Conservation (phyloP, 1,140 invertebrate species). For the Drosophila pectinifera region DNA sequence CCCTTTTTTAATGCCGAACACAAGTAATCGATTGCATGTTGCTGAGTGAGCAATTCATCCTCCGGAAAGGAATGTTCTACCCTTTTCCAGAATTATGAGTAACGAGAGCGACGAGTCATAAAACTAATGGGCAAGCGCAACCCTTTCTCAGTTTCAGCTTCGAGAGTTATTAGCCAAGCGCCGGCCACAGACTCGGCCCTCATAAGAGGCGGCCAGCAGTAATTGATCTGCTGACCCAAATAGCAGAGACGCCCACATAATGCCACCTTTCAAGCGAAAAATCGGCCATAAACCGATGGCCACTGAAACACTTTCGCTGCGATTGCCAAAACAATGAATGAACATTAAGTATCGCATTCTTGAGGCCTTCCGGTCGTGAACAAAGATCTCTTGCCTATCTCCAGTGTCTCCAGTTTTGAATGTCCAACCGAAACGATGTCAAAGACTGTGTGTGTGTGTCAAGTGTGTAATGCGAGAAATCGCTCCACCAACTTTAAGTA, state of each 20-base stretch:
- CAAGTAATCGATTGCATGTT: constrained; percentile 1
- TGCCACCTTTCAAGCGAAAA: constrained; percentile 66
- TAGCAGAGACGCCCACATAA: constrained; percentile 63
- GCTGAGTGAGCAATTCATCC: not conserved
- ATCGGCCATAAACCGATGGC: constrained; percentile 9
- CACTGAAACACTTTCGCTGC: constrained; percentile 57
- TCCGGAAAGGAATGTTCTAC: constrained; percentile 4
- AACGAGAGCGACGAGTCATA: constrained; percentile 34
- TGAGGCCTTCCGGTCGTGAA: constrained; percentile 27
- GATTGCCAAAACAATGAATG: constrained; percentile 41
- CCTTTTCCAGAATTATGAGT: not conserved
- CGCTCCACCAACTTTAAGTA: constrained; percentile 3
- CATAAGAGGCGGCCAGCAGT: constrained; percentile 24
- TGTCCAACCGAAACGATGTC: constrained; percentile 15
- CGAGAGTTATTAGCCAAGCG: constrained; percentile 35
- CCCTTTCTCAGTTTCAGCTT: constrained; percentile 22
- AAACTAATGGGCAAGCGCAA: constrained; percentile 51
- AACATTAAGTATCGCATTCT: constrained; percentile 21
- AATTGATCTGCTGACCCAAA: constrained; percentile 54
- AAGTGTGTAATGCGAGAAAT: constrained; percentile 36
- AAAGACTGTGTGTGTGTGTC: constrained; percentile 7
- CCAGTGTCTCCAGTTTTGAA: constrained; percentile 1
- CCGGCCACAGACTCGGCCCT: constrained; percentile 34
- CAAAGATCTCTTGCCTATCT: constrained; percentile 21
- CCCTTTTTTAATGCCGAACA: not conserved